Base-by-base conservation (phyloP, 2,113 vertebrate genomes). In the Onychostoma macrolepis region DNA sequence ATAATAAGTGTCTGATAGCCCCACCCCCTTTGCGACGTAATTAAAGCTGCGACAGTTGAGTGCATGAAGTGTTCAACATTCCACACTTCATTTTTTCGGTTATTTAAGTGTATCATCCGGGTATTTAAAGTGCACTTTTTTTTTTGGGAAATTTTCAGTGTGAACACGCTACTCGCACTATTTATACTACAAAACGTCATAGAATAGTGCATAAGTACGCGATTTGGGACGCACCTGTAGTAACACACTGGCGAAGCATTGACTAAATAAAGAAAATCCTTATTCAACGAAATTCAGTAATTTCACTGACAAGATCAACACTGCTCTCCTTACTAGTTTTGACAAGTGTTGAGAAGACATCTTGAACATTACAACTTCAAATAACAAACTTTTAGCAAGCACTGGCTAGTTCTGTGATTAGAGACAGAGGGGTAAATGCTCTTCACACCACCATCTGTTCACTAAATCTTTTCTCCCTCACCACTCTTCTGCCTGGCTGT, bases 401-500 rank as follows among this genome's bases (percentile, higher is more conserved):
- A 24, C 45, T 86, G 79, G 19, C n/a, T 69, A 43, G 24, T 75
- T 83, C 61, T 83, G 30, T 56, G 48, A 85, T 85, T 69, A 80
- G 36, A 85, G 28, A 79, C 74, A 80, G 21, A 50, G 77, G 26
- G 50, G 48, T 69, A 65, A 89, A 86, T 28, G 48, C 76, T 84
- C 81, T 80, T 86, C 80, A 86, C 88, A 53, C 50, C 67, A 61
- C 88, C 85, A 89, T 86, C 88, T 89, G 88, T 71, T 61, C 38
- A n/a, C 33, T 43, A 80, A 86, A 86, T 86, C 38, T 71, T 19
- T 63, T 43, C 43, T 80, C 67, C 48, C 53, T 33, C 21, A 10
- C 61, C 30, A 36, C 75, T 36, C 10, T 75, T 77, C 56, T 80
- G 63, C n/a, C 84, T 80, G 77, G 77, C 36, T 69, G 13, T 75